These are phyloP conservation scores for Drosophila trichaetosa DNA, from an alignment of 2,888 invertebrate species.

Conservation along the genomic window DNA sequence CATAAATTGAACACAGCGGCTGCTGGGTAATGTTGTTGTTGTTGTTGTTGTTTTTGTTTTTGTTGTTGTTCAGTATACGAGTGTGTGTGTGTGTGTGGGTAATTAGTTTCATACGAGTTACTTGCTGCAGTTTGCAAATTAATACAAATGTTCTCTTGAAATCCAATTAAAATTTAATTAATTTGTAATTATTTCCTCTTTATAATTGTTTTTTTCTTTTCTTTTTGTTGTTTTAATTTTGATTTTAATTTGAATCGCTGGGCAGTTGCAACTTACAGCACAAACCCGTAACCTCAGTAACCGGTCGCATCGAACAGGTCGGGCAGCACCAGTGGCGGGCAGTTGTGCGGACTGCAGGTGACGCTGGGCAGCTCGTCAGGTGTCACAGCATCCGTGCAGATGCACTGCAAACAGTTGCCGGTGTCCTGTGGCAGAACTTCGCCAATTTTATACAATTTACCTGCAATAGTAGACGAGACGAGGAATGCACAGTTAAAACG, in stretches of 20 bases:
- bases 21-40: slow-evolving; percentile 53
- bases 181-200: slow-evolving; percentile 16
- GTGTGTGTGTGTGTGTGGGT: slow-evolving; percentile 24
- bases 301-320: slow-evolving; percentile 85
- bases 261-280: slow-evolving; percentile 68
- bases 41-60: slow-evolving; percentile 11
- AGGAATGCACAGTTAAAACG: background rate
- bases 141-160: slow-evolving; percentile 26
- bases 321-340: slow-evolving; percentile 84
- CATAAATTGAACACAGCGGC: slow-evolving; percentile 64
- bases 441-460: slow-evolving; percentile 88
- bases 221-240: slow-evolving; percentile 3
- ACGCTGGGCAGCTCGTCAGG: slow-evolving; percentile 84
- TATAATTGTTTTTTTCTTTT: slow-evolving; percentile 1
- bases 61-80: background rate
- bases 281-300: slow-evolving; percentile 83
- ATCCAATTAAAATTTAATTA: slow-evolving; percentile 51
- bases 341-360: slow-evolving; percentile 85
- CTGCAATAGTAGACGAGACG: slow-evolving; percentile 83
- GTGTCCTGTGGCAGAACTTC: slow-evolving; percentile 89
- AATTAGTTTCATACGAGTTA: slow-evolving; percentile 38
- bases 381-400: slow-evolving; percentile 87
- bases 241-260: slow-evolving; percentile 2
- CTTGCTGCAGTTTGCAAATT: slow-evolving; percentile 59
- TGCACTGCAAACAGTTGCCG: slow-evolving; percentile 90